Evolutionary conservation across 2,797 vertebrate genomes (phyloP).

Genomic region (Arnoldichthys spilopterus): DNA sequence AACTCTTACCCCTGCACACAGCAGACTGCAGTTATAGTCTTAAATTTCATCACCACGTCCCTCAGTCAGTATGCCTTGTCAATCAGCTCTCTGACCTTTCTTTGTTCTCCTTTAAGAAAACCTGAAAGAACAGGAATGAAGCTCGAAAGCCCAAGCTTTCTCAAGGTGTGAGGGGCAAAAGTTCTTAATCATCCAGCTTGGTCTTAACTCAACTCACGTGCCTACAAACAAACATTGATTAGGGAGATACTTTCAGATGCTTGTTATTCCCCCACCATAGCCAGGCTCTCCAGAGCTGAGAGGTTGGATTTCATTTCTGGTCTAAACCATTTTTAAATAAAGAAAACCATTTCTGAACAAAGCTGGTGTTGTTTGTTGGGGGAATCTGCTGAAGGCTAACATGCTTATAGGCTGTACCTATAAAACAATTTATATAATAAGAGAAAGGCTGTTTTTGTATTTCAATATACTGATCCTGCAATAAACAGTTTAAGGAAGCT

Average conservation of each 20-base stretch:
- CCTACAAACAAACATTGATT: constrained; percentile 63
- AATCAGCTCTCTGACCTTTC: neutral
- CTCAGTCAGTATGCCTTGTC: neutral
- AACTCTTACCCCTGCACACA: neutral
- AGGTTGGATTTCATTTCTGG: constrained; percentile 70
- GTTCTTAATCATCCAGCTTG: constrained; percentile 38
- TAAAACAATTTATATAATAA: too few species aligned
- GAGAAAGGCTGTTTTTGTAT: too few species aligned
- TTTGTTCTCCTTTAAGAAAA: neutral
- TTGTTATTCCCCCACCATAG: constrained; percentile 47
- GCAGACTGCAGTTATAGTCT: neutral
- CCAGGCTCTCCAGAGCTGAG: constrained; percentile 35
- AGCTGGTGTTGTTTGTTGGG: neutral
- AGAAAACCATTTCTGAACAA: neutral
- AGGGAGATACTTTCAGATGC: constrained; percentile 17
- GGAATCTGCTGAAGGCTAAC: neutral
- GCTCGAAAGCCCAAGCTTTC: neutral
- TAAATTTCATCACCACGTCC: too few species aligned
- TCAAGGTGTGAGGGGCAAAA: constrained; percentile 24
- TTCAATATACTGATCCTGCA: too few species aligned
- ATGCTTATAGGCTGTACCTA: too few species aligned
- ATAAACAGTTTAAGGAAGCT: too few species aligned
- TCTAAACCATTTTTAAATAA: constrained; percentile 49
- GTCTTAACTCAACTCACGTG: constrained; percentile 67
- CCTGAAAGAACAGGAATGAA: neutral